These are phyloP conservation scores for Acronicta leporina DNA, from an alignment of 2,888 invertebrate species.

Conservation along the genomic window DNA sequence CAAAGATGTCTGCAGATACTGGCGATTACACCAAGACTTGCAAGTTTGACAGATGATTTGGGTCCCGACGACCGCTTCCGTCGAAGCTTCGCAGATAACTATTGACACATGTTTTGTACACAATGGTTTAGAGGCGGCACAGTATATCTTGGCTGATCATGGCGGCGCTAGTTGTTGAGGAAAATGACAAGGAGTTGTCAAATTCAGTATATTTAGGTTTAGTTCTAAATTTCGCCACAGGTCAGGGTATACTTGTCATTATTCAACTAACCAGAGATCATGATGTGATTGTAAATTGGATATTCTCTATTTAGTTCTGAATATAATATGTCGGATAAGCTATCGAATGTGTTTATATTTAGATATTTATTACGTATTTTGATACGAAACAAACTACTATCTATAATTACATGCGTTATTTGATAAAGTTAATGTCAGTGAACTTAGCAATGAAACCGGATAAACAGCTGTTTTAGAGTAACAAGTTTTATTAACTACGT, in stretches of 20 bases:
- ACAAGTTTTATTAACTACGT: no score
- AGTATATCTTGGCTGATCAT: constrained; percentile 33
- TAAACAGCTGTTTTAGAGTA: constrained; percentile 11
- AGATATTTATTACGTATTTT: not conserved
- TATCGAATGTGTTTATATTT: not conserved
- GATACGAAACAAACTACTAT: constrained; percentile 20
- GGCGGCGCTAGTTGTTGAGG: constrained; percentile 21
- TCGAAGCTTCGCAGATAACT: constrained; percentile 66
- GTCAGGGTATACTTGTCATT: constrained; percentile 16
- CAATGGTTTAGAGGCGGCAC: constrained; percentile 45
- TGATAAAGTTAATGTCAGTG: constrained; percentile 38
- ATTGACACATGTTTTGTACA: constrained; percentile 71
- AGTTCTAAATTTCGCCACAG: constrained; percentile 25
- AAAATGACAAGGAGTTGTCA: constrained; percentile 21
- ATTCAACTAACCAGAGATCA: constrained; percentile 25
- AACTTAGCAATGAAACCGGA: constrained; percentile 28
- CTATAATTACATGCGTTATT: constrained; percentile 22
- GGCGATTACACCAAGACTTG: constrained; percentile 77
- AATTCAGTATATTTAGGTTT: constrained; percentile 6
- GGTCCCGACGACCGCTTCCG: constrained; percentile 83
- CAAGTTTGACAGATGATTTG: constrained; percentile 86
- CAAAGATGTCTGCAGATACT: constrained; percentile 84
- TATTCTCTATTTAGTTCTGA: constrained; percentile 6
- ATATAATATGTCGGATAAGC: constrained; percentile 20
- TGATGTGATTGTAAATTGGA: constrained; percentile 1